phyloP scores from a whole-genome alignment of 2,113 vertebrate species.

The Pangasianodon hypophthalmus region DNA sequence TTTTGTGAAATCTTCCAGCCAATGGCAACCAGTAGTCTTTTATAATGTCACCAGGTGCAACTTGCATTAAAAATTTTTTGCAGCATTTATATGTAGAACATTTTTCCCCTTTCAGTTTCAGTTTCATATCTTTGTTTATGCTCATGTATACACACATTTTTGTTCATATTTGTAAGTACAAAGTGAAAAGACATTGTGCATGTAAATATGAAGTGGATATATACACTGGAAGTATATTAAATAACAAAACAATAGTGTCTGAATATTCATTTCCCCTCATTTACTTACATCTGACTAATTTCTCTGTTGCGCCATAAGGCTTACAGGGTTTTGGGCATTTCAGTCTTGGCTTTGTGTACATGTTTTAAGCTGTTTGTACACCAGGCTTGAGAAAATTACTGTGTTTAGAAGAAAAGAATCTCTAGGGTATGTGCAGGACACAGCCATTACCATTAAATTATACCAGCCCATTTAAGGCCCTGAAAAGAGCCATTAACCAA shows the following conservation, averaged over 20 bases:
- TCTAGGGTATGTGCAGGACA: not conserved
- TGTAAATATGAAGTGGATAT: not conserved
- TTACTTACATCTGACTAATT: not conserved
- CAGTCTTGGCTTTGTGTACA: not conserved
- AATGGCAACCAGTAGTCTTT: not conserved
- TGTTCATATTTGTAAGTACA: not conserved
- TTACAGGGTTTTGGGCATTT: not conserved
- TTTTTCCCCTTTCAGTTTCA: not conserved
- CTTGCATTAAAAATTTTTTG: not conserved
- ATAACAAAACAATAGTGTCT: not conserved
- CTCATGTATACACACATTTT: not conserved
- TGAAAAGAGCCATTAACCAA: slow-evolving; percentile 14
- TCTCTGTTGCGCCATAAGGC: not conserved
- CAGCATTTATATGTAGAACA: not conserved
- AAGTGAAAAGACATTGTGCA: not conserved
- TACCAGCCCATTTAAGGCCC: not conserved
- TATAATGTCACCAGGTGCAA: not conserved
- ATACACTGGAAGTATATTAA: no score
- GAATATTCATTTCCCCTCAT: not conserved
- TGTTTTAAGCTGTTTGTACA: slow-evolving; percentile 1
- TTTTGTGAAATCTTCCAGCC: not conserved
- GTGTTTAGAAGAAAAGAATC: slow-evolving; percentile 1
- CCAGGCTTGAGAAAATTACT: not conserved
- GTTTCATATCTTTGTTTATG: not conserved
- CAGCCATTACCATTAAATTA: slow-evolving; percentile 23